A percentile compares a stretch with the other conserved stretches of the same genome.
phyloP scores from a whole-genome alignment of 2,797 vertebrate species.

The Nyctalus aviator region DNA sequence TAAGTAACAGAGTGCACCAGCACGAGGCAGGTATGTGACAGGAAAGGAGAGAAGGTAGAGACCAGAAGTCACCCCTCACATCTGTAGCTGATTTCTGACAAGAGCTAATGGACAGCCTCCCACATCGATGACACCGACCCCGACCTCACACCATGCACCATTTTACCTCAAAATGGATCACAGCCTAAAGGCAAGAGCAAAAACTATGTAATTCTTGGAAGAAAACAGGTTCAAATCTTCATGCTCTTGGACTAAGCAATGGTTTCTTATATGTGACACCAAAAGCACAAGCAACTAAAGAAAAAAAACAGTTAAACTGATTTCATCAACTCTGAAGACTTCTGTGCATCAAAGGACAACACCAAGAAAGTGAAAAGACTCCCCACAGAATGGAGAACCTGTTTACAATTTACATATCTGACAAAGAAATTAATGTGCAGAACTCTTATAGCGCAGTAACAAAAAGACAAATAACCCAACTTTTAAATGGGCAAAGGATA shows the following conservation, averaged over 20 bases:
- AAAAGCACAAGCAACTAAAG: background rate
- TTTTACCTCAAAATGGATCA: constrained; percentile 1
- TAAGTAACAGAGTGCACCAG: background rate
- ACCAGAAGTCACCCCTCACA: background rate
- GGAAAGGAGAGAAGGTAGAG: background rate
- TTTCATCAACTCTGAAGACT: background rate
- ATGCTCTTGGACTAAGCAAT: background rate
- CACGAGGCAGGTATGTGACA: background rate
- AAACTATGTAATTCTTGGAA: background rate
- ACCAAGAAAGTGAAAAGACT: background rate
- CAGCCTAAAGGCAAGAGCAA: background rate
- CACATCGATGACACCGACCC: background rate
- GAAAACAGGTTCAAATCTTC: background rate
- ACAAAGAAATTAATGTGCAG: background rate
- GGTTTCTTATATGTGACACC: background rate
- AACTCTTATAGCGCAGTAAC: background rate
- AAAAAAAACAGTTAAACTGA: background rate
- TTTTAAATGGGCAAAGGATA: background rate
- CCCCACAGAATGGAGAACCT: background rate
- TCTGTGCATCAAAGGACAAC: background rate
- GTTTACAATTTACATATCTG: background rate
- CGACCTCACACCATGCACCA: background rate
- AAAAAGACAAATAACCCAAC: background rate
- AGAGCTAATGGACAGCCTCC: background rate
- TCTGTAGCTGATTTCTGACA: background rate